Percentiles rank a stretch among this genome's conserved stretches.
Evolutionary conservation across 2,797 vertebrate genomes (phyloP).

Genomic region (Coilia nasus): DNA sequence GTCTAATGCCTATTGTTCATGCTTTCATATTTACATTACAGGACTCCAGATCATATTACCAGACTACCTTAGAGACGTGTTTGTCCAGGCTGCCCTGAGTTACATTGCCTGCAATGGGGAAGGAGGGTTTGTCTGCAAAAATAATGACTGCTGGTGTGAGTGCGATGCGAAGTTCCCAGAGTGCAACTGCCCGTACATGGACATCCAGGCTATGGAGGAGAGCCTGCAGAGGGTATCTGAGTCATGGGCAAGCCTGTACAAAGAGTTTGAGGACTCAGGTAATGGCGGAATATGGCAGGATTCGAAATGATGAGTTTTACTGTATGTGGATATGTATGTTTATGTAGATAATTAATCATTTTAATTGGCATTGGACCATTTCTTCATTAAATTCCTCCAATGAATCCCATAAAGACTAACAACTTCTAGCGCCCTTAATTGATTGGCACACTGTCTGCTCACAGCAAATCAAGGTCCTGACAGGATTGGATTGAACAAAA

Average conservation of each 20-base stretch:
- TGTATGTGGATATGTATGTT: not conserved
- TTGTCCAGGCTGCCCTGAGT: slow-evolving; percentile 92
- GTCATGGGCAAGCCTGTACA: slow-evolving; percentile 87
- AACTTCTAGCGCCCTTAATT: slow-evolving; percentile 49
- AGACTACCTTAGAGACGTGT: slow-evolving; percentile 89
- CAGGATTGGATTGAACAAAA: slow-evolving; percentile 49
- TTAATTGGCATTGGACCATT: slow-evolving; percentile 47
- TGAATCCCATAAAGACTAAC: slow-evolving; percentile 48
- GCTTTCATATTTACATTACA: slow-evolving; percentile 57
- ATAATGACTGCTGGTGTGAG: slow-evolving; percentile 95
- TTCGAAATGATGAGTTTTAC: not conserved
- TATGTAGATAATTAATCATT: slow-evolving; percentile 44
- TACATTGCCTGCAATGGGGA: slow-evolving; percentile 97
- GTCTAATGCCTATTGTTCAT: not conserved
- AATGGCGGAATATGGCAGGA: slow-evolving; percentile 32
- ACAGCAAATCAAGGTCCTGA: slow-evolving; percentile 59
- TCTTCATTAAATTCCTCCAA: slow-evolving; percentile 54
- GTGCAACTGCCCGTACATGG: slow-evolving; percentile 96
- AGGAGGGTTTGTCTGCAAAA: slow-evolving; percentile 91
- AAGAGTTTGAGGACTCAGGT: slow-evolving; percentile 96
- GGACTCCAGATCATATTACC: slow-evolving; percentile 94
- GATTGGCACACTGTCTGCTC: slow-evolving; percentile 50
- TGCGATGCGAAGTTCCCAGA: slow-evolving; percentile 89
- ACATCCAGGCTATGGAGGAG: slow-evolving; percentile 96
- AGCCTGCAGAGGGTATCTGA: slow-evolving; percentile 89